Evolutionary conservation across 53 echinoderm and acorn worm genomes (phyloP), one percentile per base, ranked within the genome.

Genomic region (Temnopleurus reevesii): DNA sequence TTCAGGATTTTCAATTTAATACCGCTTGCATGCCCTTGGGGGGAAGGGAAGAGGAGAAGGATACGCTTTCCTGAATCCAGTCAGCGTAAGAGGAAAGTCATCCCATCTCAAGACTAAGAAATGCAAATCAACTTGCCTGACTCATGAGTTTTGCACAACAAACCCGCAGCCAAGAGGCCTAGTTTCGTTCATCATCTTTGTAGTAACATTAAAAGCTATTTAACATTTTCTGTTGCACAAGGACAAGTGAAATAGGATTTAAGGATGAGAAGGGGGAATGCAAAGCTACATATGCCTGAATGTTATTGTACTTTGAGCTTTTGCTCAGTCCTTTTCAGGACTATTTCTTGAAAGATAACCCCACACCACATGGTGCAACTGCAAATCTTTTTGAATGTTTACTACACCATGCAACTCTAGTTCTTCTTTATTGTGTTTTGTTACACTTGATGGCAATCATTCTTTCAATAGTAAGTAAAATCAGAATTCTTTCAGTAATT

Each of bases 81-180:
- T n/a, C 71, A 71, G 17, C 43, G 36, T n/a, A 71, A 71, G 8
- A 41, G 6, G 71, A 71, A n/a, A 71, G 0, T 41, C 43, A 41
- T 71, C 30, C 71, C 41, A n/a, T 41, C 38, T 8, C n/a, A 31
- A 71, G 71, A 36, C 71, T 21, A 43, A 71, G 41, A 71, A 71
- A 71, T 71, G 71, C 71, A 71, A 71, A 71, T 71, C 64, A 71
- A 38, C 38, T 18, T 71, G 71, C 43, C 71, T 71, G 71, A 71
- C 71, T 71, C 71, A 71, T 71, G 71, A 36, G 31, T 71, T 71
- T 71, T 41, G 41, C 71, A 49, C 9, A 49, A 12, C 10, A 41
- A 71, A 71, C 71, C n/a, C 71, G 10, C 19, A 31, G 41, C 41
- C 71, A 71, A 41, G 41, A 21, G 41, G 71, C 71, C 43, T 71